Conservation (phyloP, 2,797 vertebrate species). For the Scomberomorus guttatus region DNA sequence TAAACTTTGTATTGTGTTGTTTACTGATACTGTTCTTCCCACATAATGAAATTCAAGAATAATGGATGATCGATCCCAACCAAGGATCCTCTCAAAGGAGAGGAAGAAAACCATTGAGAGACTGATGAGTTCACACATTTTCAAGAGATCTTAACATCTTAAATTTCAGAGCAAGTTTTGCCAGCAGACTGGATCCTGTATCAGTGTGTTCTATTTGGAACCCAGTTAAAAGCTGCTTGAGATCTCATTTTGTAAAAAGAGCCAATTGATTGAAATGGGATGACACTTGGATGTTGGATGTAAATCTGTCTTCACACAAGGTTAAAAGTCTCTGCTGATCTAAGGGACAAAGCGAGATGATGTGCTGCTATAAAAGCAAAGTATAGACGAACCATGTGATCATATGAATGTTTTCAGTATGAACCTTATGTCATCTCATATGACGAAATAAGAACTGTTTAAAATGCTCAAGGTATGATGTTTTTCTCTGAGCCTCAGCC, state of each 20-base stretch:
- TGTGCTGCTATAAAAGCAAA: conserved; percentile 23
- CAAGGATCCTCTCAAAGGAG: conserved; percentile 58
- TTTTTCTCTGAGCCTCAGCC: conserved; percentile 43
- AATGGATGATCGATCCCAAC: conserved; percentile 75
- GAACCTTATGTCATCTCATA: conserved; percentile 18
- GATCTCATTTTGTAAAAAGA: conserved; percentile 71
- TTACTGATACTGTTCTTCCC: conserved; percentile 73
- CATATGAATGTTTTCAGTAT: conserved; percentile 7
- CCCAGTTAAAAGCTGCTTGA: conserved; percentile 73
- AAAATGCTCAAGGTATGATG: conserved; percentile 39
- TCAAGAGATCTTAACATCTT: conserved; percentile 75
- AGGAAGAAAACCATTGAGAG: conserved; percentile 63
- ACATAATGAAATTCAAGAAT: conserved; percentile 81
- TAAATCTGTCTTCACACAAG: conserved; percentile 68
- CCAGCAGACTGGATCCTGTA: conserved; percentile 74
- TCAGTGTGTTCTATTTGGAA: conserved; percentile 72
- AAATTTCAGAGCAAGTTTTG: conserved; percentile 68
- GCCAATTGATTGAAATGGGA: conserved; percentile 80
- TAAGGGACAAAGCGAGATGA: conserved; percentile 28
- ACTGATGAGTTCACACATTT: conserved; percentile 83
- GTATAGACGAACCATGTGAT: background rate
- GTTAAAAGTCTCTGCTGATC: conserved; percentile 66
- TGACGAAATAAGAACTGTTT: conserved; percentile 45
- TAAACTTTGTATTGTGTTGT: conserved; percentile 65
- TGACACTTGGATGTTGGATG: conserved; percentile 68